phyloP scores from a whole-genome alignment of 2,797 vertebrate species.

The Limnodromus scolopaceus region DNA sequence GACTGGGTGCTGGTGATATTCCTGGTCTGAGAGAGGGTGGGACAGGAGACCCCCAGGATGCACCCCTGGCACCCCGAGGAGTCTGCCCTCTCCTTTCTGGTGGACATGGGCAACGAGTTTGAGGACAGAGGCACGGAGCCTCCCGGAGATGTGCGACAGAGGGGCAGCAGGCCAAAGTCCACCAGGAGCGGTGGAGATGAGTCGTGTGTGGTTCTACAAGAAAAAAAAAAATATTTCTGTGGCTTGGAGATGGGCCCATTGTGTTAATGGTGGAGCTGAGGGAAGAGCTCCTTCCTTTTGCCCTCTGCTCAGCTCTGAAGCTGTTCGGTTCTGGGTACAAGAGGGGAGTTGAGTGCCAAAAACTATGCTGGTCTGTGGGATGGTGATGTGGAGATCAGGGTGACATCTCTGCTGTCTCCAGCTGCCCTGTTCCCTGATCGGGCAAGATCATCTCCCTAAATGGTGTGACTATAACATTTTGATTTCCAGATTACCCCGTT shows the following conservation, averaged over 20 bases:
- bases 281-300: background rate
- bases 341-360: background rate
- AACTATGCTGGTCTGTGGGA: background rate
- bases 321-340: background rate
- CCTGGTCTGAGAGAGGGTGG: background rate
- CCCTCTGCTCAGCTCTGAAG: background rate
- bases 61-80: background rate
- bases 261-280: background rate
- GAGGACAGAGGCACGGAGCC: background rate
- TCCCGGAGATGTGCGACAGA: background rate
- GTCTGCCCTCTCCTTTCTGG: background rate
- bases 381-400: background rate
- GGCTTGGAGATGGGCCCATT: rapidly evolving
- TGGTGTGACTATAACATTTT: background rate
- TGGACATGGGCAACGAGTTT: rapidly evolving
- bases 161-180: background rate
- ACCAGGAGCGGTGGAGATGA: rapidly evolving
- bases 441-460: background rate
- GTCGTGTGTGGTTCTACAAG: background rate
- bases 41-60: background rate
- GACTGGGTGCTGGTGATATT: rapidly evolving
- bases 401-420: background rate
- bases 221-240: background rate
- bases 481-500: background rate
- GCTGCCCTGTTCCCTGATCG: background rate